Evolutionary conservation across 2,888 invertebrate genomes (phyloP), one percentile per base, ranked within the genome.

Genomic region (Lasiommata megera): DNA sequence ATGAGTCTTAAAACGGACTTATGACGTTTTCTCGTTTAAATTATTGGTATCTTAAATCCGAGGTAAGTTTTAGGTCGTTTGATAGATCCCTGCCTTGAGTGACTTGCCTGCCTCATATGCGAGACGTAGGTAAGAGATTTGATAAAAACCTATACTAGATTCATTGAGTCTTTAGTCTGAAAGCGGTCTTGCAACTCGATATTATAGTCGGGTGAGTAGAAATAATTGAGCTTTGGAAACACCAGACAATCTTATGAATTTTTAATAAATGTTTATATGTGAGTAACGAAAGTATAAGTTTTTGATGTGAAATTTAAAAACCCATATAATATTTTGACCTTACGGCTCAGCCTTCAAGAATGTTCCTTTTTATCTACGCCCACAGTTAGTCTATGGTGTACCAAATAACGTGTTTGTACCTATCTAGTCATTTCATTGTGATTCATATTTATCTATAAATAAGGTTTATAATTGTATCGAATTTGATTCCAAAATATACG

Each of bases 231-330:
- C 82, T 84, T 84, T 76, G 67, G 68, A 67, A 77, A 84, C 82
- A 82, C 82, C 83, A 84, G 82, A 76, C 68, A 74, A 74, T 82
- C 87, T 88, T 87, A 86, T 86, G 87, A 86, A 82, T 79, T 76
- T 79, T 79, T 77, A 73, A 67, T 14, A 76, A 67, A 3, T 76
- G 73, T 76, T 78, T 71, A 52, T 54, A 60, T 66, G 58, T 63
- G 56, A 58, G 51, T 56, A 56, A 50, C 60, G 41, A 57, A 43
- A 16, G 55, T 61, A 57, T 55, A 48, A 46, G 43, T 41, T 46
- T 43, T 58, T 54, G 31, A 48, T 60, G 36, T 56, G 38, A 56
- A 54, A 50, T 60, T 55, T 62, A 54, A 23, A 29, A 36, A 47
- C 54, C 50, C 40, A 52, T 62, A 57, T 51, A 61, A 55, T 58